These are phyloP conservation scores for Drosophila acutilabella DNA, from an alignment of 2,888 invertebrate genomes.

Conservation along the genomic window DNA sequence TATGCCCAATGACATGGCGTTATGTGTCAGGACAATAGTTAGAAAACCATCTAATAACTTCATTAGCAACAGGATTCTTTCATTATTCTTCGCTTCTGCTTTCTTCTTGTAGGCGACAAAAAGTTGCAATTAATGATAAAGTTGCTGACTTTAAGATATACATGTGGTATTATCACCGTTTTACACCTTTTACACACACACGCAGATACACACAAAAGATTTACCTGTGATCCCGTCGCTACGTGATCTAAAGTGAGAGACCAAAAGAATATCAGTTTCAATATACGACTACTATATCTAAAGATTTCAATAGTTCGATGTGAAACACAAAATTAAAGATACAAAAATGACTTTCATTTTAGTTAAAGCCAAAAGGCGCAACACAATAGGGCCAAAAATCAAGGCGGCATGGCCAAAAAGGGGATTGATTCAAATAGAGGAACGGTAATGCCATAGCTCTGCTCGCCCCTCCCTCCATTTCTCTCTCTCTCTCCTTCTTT, in stretches of 20 bases:
- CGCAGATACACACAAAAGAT: slow-evolving; percentile 4
- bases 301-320: slow-evolving; percentile 54
- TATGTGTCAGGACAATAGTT: slow-evolving; percentile 58
- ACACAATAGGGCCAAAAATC: slow-evolving; percentile 51
- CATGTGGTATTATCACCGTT: slow-evolving; percentile 7
- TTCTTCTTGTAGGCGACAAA: slow-evolving; percentile 38
- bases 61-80: slow-evolving; percentile 54
- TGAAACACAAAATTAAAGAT: slow-evolving; percentile 74
- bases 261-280: slow-evolving; percentile 10
- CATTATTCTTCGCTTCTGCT: too few relatives aligned
- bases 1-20: slow-evolving; percentile 59
- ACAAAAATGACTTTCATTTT: slow-evolving; percentile 82
- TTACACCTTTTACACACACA: slow-evolving; percentile 19
- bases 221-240: slow-evolving; percentile 16
- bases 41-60: slow-evolving; percentile 38
- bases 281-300: slow-evolving; percentile 14
- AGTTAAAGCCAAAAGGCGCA: slow-evolving; percentile 42
- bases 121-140: slow-evolving; percentile 48
- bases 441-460: slow-evolving; percentile 22
- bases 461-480: not conserved
- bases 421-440: slow-evolving; percentile 29
- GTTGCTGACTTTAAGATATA: slow-evolving; percentile 40
- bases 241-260: slow-evolving; percentile 8
- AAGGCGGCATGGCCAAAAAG: slow-evolving; percentile 39
- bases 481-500: not conserved